Evolutionary conservation across 2,113 vertebrate species (phyloP).

Genomic region (Tichodroma muraria): DNA sequence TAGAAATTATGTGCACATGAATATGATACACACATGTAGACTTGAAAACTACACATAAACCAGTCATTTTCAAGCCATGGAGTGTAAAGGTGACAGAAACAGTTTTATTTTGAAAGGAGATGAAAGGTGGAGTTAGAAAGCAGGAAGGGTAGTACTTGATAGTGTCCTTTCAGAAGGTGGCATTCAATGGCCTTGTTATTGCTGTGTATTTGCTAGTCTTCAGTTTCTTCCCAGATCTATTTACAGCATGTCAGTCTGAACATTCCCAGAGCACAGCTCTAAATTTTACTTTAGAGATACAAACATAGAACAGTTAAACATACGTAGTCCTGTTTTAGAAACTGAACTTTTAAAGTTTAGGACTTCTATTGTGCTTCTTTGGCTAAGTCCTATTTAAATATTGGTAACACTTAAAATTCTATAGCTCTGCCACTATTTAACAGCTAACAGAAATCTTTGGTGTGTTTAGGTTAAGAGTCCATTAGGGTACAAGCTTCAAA

Average conservation of each 20-base stretch:
- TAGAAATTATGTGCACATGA: background rate
- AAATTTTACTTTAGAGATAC: slow-evolving; percentile 61
- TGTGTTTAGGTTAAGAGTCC: slow-evolving; percentile 66
- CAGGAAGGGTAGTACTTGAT: slow-evolving; percentile 46
- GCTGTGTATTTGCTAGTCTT: slow-evolving; percentile 31
- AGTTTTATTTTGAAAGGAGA: background rate
- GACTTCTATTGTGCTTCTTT: slow-evolving; percentile 76
- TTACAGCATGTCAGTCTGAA: slow-evolving; percentile 59
- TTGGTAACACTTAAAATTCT: slow-evolving; percentile 51
- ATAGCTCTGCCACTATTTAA: slow-evolving; percentile 57
- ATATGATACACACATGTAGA: background rate
- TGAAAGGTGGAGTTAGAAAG: background rate
- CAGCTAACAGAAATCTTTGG: slow-evolving; percentile 75
- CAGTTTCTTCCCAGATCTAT: slow-evolving; percentile 35
- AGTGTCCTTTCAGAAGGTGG: slow-evolving; percentile 66
- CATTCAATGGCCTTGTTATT: slow-evolving; percentile 60
- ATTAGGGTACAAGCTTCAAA: slow-evolving; percentile 45
- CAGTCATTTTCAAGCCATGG: background rate
- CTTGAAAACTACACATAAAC: background rate
- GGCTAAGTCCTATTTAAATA: slow-evolving; percentile 72
- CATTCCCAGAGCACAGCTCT: slow-evolving; percentile 67
- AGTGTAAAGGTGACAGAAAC: background rate
- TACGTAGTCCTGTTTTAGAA: slow-evolving; percentile 50
- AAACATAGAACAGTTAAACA: slow-evolving; percentile 65
- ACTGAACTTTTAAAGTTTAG: slow-evolving; percentile 55